These are phyloP conservation scores for Lepidocolaptes lacrymiger DNA, from an alignment of 2,797 vertebrate species.

Conservation along the genomic window DNA sequence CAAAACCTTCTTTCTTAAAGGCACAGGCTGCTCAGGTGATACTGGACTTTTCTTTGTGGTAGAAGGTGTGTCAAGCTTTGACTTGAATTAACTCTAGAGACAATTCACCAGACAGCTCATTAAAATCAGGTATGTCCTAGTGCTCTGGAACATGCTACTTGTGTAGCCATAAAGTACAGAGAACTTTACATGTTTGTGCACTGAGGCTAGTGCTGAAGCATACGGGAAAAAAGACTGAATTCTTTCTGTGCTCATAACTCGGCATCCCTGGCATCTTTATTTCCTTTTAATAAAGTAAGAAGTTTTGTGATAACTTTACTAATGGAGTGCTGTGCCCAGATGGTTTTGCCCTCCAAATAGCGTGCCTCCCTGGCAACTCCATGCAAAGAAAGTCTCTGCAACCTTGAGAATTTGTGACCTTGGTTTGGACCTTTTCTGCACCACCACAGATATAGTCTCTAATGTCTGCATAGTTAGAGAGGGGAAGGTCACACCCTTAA, in stretches of 20 bases:
- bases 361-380: not conserved
- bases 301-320: not conserved
- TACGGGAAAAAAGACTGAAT: not conserved
- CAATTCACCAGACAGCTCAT: not conserved
- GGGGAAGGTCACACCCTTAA: not conserved
- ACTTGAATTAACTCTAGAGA: not conserved
- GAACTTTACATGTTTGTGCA: not conserved
- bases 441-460: not conserved
- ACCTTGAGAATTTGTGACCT: not conserved
- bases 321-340: accelerated
- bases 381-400: not conserved
- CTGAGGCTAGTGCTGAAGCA: not conserved
- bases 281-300: not conserved
- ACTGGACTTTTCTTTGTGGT: not conserved
- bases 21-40: not conserved
- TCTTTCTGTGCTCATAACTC: not conserved
- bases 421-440: not conserved
- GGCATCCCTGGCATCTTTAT: not conserved
- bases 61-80: not conserved
- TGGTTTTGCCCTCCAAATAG: not conserved
- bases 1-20: not conserved
- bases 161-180: not conserved
- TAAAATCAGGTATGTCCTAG: not conserved
- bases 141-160: not conserved
- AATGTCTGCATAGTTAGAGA: not conserved